Percentiles rank a stretch among this genome's conserved stretches.
phyloP scores from a whole-genome alignment of 2,797 vertebrate genomes.

The Micromesistius poutassou region DNA sequence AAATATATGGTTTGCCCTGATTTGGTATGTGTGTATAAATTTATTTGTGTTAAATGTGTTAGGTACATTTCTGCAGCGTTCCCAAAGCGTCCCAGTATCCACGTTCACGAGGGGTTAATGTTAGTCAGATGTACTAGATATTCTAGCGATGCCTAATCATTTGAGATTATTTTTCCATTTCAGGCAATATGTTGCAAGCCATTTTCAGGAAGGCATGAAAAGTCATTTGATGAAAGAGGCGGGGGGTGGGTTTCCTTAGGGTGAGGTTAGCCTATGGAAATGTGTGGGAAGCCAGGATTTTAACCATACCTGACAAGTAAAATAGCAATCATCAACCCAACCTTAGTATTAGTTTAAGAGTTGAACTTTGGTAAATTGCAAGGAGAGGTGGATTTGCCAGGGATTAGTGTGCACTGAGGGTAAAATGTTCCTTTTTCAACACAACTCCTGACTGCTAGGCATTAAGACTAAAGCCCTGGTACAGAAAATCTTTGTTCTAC shows the following conservation, averaged over 20 bases:
- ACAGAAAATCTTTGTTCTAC: neutral
- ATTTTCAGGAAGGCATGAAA: neutral
- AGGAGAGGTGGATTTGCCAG: constrained; percentile 30
- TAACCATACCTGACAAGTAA: constrained; percentile 48
- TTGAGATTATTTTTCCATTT: constrained; percentile 1
- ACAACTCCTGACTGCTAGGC: neutral
- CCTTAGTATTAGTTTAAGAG: constrained; percentile 24
- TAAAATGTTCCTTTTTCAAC: neutral
- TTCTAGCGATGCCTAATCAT: neutral
- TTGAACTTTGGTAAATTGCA: constrained; percentile 26
- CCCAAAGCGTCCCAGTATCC: too few species aligned
- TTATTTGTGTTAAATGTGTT: too few species aligned
- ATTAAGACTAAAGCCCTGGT: neutral
- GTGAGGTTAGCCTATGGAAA: constrained; percentile 27
- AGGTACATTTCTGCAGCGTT: too few species aligned
- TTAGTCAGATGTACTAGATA: too few species aligned
- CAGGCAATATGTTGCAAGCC: neutral
- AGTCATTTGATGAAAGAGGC: neutral
- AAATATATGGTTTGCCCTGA: neutral
- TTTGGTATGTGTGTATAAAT: too few species aligned
- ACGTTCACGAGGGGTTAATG: too few species aligned
- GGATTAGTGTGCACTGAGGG: constrained; percentile 3
- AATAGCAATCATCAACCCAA: constrained; percentile 27
- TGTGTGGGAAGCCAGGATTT: constrained; percentile 36
- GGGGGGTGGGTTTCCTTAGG: neutral